Conservation (phyloP, 2,113 vertebrate genomes). For the Eulemur rufifrons region DNA sequence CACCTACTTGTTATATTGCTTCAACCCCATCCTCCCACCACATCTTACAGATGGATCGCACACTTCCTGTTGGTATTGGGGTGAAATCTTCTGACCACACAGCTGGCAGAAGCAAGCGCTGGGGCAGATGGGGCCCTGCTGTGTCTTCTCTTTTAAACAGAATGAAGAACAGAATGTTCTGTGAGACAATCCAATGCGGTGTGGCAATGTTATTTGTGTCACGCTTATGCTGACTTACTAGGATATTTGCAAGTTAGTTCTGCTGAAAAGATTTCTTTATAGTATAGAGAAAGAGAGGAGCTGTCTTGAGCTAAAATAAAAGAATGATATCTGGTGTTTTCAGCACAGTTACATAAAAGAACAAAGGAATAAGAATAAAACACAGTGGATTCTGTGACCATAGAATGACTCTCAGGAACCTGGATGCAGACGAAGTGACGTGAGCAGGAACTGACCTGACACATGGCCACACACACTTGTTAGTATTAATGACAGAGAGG, state of each 20-base stretch:
- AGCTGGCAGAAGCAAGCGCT: not conserved
- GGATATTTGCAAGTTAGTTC: constrained; percentile 34
- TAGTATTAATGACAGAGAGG: constrained; percentile 52
- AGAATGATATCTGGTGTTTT: constrained; percentile 51
- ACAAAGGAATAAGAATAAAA: constrained; percentile 58
- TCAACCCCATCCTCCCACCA: not conserved
- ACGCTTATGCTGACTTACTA: not conserved
- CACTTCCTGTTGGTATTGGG: not conserved
- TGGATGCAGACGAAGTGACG: not conserved
- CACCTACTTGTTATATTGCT: not conserved
- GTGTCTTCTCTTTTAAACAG: not conserved
- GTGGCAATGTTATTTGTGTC: not conserved
- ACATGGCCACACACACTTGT: not conserved
- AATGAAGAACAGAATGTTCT: constrained; percentile 16
- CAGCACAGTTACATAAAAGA: constrained; percentile 38
- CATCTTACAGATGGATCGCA: not conserved
- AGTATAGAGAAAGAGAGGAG: constrained; percentile 8
- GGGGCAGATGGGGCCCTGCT: not conserved
- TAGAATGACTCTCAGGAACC: not conserved
- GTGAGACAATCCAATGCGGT: not conserved
- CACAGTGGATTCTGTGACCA: constrained; percentile 12
- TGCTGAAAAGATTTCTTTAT: constrained; percentile 55
- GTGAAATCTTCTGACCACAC: not conserved
- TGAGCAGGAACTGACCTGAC: constrained; percentile 38
- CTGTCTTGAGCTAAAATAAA: constrained; percentile 51